These are phyloP conservation scores for Xestobium rufovillosum DNA, from an alignment of 2,888 invertebrate genomes.

Conservation along the genomic window DNA sequence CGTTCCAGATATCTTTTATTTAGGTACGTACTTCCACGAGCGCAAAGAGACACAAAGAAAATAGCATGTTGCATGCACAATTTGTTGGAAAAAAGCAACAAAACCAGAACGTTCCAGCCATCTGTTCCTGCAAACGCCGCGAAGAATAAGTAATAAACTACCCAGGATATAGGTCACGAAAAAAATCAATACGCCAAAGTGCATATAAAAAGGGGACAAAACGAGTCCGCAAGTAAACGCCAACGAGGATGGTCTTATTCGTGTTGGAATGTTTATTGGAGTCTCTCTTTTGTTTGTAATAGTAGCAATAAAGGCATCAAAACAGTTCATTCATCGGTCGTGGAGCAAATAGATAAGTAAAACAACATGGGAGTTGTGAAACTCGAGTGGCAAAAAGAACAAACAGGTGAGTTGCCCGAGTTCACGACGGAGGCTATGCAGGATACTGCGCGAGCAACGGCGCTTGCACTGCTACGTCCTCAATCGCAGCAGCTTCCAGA, in stretches of 20 bases:
- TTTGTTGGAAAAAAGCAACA: no score
- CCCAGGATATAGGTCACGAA: constrained; percentile 18
- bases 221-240: constrained; percentile 24
- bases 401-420: constrained; percentile 19
- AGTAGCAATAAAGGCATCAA: constrained; percentile 40
- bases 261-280: constrained; percentile 36
- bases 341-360: constrained; percentile 37
- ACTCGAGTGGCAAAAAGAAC: constrained; percentile 34
- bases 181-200: constrained; percentile 25
- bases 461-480: no score
- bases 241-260: constrained; percentile 32
- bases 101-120: background rate
- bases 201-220: constrained; percentile 28
- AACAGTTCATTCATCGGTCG: constrained; percentile 40
- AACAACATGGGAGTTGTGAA: constrained; percentile 36
- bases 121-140: background rate
- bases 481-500: no score
- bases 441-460: no score
- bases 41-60: no score
- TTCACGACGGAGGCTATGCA: no score
- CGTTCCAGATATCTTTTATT: no score
- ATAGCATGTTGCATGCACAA: no score
- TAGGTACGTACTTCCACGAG: no score
- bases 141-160: constrained; percentile 1
- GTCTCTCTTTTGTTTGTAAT: constrained; percentile 37